Evolutionary conservation across 1,140 invertebrate genomes (phyloP), one percentile per base, ranked within the genome.

Genomic region (Manduca sexta): DNA sequence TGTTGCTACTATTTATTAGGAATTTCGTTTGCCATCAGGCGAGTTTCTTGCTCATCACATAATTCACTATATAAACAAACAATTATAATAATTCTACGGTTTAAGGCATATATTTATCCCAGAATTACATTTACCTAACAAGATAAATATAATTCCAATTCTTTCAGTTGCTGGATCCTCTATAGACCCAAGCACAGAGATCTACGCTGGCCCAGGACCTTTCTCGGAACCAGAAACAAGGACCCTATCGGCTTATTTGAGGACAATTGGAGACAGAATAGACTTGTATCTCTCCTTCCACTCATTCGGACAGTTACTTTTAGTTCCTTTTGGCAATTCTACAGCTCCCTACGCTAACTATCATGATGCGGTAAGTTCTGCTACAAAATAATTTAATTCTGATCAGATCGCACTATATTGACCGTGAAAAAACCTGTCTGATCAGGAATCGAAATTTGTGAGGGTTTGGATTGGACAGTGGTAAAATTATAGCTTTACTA

Each of bases 211-310:
- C 0, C 70, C 86, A 0, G 68, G 82, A 34, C 83, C 92, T 0
- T 95, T 95, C 61, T 95, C 93, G 0, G 95, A 96, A 79, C 80
- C 87, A 0, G 95, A 97, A 78, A 90, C 91, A 0, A 72, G 74
- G 17, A 82, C 90, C 1, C 69, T 94, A 1, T 87, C 89, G n/a
- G 64, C 88, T n/a, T 91, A 88, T 37, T 76, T 92, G 3, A 69
- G 80, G 34, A 66, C 80, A 1, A 85, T 91, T 30, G 69, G 67
- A 0, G 72, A 84, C 14, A 39, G 56, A 12, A 85, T 88, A 3
- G 81, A 87, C 0, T 53, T 89, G 30, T 91, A 90, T 55, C 60
- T 91, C 46, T 87, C 88, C 2, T 81, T 91, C 44, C 88, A 89
- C 59, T 86, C 86, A 0, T 88, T 75, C 12, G 63, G 86, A 26